Conservation (phyloP, 2,113 vertebrate genomes). For the Cheilinus undulatus region DNA sequence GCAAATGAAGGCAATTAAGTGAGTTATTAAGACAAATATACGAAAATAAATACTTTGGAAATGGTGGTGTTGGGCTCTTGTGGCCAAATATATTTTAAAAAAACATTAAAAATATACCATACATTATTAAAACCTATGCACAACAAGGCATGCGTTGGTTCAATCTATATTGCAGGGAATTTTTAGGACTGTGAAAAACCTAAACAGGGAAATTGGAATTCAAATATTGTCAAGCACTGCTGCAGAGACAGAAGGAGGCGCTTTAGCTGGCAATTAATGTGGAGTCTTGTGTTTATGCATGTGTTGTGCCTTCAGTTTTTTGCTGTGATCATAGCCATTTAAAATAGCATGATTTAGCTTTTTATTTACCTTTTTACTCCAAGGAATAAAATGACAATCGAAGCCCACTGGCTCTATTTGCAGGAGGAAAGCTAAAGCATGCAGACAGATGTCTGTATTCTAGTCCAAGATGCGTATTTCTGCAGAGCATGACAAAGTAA, state of each 20-base stretch:
- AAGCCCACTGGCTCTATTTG: not conserved
- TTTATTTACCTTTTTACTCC: not conserved
- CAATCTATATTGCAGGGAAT: no score
- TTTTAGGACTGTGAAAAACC: no score
- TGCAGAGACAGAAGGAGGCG: slow-evolving; percentile 10
- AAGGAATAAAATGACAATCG: not conserved
- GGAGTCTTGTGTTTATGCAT: not conserved
- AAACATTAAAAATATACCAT: no score
- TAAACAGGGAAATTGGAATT: no score
- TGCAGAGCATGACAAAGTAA: not conserved
- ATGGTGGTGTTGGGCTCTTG: no score
- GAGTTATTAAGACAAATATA: no score
- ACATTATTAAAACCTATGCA: no score
- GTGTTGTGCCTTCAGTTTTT: not conserved
- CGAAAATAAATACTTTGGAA: no score
- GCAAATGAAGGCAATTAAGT: no score
- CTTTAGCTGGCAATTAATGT: not conserved
- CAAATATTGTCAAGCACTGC: no score
- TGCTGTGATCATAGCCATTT: not conserved
- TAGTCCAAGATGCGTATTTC: not conserved
- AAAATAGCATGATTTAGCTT: not conserved
- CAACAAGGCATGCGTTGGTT: no score
- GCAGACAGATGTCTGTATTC: not conserved
- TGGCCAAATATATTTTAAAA: no score
- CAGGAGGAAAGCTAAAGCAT: not conserved